phyloP scores from a whole-genome alignment of 2,797 vertebrate species.

The Dromococcyx pavoninus region DNA sequence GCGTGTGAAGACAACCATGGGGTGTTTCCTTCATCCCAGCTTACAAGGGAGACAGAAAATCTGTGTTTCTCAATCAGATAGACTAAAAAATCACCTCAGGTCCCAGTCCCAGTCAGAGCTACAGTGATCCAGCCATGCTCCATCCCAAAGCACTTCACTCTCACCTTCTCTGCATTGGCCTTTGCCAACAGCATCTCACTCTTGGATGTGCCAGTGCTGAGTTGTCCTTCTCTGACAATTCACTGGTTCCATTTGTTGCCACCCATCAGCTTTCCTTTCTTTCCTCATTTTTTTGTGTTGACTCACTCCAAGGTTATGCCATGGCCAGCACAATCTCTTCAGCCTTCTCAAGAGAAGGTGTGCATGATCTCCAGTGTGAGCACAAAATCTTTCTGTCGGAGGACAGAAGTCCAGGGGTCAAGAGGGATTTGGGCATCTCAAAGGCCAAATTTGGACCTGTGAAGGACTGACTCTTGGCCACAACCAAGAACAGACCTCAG shows the following conservation, averaged over 20 bases:
- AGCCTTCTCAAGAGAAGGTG: neutral
- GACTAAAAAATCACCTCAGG: neutral
- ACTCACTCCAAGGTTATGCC: neutral
- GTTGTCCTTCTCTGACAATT: neutral
- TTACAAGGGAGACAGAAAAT: neutral
- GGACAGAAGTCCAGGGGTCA: neutral
- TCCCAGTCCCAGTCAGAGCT: neutral
- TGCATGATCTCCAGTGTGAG: rapidly evolving
- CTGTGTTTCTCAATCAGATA: neutral
- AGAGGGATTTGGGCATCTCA: neutral
- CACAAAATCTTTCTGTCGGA: rapidly evolving
- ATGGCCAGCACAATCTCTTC: neutral
- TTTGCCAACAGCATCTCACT: neutral
- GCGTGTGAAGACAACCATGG: neutral
- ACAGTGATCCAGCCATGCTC: neutral
- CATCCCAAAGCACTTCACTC: neutral
- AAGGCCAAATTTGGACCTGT: neutral
- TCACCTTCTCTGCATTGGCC: neutral
- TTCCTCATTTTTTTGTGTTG: neutral
- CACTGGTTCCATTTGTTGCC: neutral
- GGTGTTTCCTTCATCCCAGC: neutral
- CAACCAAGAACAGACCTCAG: neutral
- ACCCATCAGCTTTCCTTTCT: neutral
- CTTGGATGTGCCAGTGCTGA: neutral
- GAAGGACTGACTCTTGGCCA: neutral